Percentiles rank a stretch among this genome's conserved stretches.
Conservation (phyloP, 2,113 vertebrate species). For the Platysteira castanea region DNA sequence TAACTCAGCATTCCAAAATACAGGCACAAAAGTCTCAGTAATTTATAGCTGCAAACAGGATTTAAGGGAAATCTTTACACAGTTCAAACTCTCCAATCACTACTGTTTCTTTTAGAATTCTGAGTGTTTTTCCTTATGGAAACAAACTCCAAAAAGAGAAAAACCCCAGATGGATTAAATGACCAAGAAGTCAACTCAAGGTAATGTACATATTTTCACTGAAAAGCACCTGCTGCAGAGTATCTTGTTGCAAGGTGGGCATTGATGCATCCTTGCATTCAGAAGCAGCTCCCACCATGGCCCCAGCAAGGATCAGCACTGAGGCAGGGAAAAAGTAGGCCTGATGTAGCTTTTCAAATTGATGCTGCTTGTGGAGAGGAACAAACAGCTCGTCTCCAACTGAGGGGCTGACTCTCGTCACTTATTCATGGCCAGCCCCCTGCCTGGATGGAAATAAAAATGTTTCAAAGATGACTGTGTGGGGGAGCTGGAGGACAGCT, state of each 20-base stretch:
- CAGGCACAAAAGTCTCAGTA: neutral
- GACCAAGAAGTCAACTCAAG: neutral
- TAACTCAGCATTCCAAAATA: neutral
- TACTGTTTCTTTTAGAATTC: neutral
- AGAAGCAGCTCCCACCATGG: slow-evolving; percentile 35
- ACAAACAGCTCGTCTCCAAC: slow-evolving; percentile 61
- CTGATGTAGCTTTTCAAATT: slow-evolving; percentile 59
- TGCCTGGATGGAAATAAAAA: slow-evolving; percentile 66
- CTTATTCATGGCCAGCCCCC: slow-evolving; percentile 66
- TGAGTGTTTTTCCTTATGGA: neutral
- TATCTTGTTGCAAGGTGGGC: neutral
- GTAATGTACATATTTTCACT: slow-evolving; percentile 15
- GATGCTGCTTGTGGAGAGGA: slow-evolving; percentile 58
- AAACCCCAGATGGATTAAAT: neutral
- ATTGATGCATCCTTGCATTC: slow-evolving; percentile 32
- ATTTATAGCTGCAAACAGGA: neutral
- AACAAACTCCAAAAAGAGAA: neutral
- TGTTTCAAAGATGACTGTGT: slow-evolving; percentile 58
- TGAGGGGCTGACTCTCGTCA: slow-evolving; percentile 63
- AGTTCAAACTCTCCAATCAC: neutral
- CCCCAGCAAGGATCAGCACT: neutral
- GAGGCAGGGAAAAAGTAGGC: slow-evolving; percentile 27
- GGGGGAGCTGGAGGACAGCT: slow-evolving; percentile 54
- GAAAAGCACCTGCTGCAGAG: slow-evolving; percentile 20
- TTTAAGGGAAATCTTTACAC: neutral